Evolutionary conservation across 2,888 invertebrate species (phyloP).

Genomic region (Margaritifera margaritifera): DNA sequence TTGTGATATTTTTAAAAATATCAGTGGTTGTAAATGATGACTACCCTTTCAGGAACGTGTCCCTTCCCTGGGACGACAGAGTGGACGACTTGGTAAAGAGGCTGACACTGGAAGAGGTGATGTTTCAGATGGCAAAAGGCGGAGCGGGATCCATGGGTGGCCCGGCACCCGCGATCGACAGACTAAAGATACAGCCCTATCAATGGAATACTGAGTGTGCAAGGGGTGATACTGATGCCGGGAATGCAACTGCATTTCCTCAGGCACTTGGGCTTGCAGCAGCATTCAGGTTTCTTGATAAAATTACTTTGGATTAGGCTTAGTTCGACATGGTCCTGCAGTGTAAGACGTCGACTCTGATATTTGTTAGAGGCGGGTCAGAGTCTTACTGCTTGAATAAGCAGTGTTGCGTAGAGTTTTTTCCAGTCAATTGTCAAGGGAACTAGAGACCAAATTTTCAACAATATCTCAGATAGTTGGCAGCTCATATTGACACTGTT

Average conservation of each 20-base stretch:
- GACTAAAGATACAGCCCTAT: slow-evolving; percentile 63
- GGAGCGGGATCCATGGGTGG: slow-evolving; percentile 52
- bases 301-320: too few species aligned
- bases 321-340: too few species aligned
- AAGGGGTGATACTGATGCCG: slow-evolving; percentile 62
- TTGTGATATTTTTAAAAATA: too few species aligned
- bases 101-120: slow-evolving; percentile 61
- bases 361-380: too few species aligned
- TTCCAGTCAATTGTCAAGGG: too few species aligned
- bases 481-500: too few species aligned
- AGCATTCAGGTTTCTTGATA: slow-evolving; percentile 58
- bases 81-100: slow-evolving; percentile 64
- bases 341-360: too few species aligned
- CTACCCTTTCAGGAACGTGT: slow-evolving; percentile 64
- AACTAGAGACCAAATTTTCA: too few species aligned
- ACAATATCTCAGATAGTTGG: too few species aligned
- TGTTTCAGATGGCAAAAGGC: slow-evolving; percentile 55
- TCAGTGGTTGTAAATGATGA: slow-evolving; percentile 6
- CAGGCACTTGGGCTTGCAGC: slow-evolving; percentile 68
- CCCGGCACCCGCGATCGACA: slow-evolving; percentile 60
- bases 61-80: slow-evolving; percentile 60
- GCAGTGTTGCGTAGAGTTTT: too few species aligned
- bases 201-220: slow-evolving; percentile 69
- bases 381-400: too few species aligned
- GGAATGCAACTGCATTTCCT: slow-evolving; percentile 68